These are phyloP conservation scores for Leptura quadrifasciata DNA, from an alignment of 2,888 invertebrate species.

Conservation along the genomic window DNA sequence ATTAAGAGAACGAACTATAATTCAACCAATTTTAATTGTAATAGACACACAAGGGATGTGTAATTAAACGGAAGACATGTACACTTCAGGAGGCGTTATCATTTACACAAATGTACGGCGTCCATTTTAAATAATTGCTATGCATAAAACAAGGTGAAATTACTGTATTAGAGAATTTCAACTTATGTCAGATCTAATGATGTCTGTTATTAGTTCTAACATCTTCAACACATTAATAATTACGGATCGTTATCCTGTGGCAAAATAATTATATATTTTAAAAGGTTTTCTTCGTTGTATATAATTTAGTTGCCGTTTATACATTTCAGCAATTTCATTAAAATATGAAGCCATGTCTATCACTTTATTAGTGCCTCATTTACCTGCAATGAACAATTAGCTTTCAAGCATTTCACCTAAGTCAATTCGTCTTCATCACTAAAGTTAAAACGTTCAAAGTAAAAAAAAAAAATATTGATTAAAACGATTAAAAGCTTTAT, in stretches of 20 bases:
- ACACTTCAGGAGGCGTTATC: slow-evolving; percentile 7
- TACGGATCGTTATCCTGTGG: neutral
- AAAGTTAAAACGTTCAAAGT: too few relatives aligned
- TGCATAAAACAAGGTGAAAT: slow-evolving; percentile 9
- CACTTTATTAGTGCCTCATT: too few relatives aligned
- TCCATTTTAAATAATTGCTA: slow-evolving; percentile 9
- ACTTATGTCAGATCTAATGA: slow-evolving; percentile 12
- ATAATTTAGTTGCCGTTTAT: neutral
- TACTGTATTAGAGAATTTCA: neutral
- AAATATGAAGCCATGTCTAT: too few relatives aligned
- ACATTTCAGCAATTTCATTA: too few relatives aligned
- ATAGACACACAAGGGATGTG: neutral
- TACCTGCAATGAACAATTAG: too few relatives aligned
- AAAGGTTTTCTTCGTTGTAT: neutral
- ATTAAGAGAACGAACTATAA: slow-evolving; percentile 12
- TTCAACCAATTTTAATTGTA: slow-evolving; percentile 16
- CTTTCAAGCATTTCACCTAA: too few relatives aligned
- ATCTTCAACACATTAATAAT: slow-evolving; percentile 8
- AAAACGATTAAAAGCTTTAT: too few relatives aligned
- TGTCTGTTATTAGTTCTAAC: slow-evolving; percentile 5
- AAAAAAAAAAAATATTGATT: too few relatives aligned
- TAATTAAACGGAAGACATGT: neutral
- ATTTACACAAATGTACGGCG: slow-evolving; percentile 17
- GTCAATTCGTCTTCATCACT: too few relatives aligned
- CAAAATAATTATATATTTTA: slow-evolving; percentile 12